phyloP scores from a whole-genome alignment of 2,888 invertebrate genomes.

The Drosophila sordidula region DNA sequence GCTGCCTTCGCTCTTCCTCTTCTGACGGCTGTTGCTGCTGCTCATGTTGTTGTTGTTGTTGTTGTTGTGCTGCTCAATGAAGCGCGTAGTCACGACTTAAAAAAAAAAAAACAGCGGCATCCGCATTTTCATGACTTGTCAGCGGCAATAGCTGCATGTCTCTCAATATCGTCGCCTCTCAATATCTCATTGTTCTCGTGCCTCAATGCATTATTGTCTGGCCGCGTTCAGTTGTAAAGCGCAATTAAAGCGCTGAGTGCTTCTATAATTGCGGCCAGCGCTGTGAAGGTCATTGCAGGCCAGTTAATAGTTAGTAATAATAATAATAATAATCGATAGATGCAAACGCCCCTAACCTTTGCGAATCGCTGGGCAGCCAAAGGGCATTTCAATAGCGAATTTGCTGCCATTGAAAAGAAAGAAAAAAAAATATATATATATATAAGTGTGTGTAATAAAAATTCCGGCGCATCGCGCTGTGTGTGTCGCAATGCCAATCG shows the following conservation, averaged over 20 bases:
- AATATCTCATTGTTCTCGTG: constrained; percentile 16
- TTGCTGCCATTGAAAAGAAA: constrained; percentile 49
- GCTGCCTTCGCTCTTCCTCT: constrained; percentile 8
- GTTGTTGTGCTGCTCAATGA: constrained; percentile 62
- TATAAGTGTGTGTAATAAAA: constrained; percentile 55
- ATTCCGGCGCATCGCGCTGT: constrained; percentile 50
- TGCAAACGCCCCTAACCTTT: constrained; percentile 60
- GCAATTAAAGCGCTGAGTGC: constrained; percentile 54
- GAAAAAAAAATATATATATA: neutral
- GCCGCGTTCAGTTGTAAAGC: constrained; percentile 26
- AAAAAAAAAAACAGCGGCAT: constrained; percentile 27
- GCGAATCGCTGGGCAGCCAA: constrained; percentile 25
- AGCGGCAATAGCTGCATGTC: constrained; percentile 32
- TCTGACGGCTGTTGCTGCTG: constrained; percentile 6
- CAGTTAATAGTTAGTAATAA: constrained; percentile 56
- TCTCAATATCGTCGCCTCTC: constrained; percentile 2
- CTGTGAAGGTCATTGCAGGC: constrained; percentile 60
- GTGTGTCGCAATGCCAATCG: constrained; percentile 66
- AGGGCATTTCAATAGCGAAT: constrained; percentile 32
- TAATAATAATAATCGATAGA: constrained; percentile 64
- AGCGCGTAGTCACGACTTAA: constrained; percentile 56
- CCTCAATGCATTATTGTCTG: constrained; percentile 37
- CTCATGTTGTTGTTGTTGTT: neutral
- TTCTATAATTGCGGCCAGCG: constrained; percentile 39
- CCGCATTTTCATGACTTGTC: constrained; percentile 51